phyloP scores from a whole-genome alignment of 2,797 vertebrate species.

The Rhyacichthys aspro region DNA sequence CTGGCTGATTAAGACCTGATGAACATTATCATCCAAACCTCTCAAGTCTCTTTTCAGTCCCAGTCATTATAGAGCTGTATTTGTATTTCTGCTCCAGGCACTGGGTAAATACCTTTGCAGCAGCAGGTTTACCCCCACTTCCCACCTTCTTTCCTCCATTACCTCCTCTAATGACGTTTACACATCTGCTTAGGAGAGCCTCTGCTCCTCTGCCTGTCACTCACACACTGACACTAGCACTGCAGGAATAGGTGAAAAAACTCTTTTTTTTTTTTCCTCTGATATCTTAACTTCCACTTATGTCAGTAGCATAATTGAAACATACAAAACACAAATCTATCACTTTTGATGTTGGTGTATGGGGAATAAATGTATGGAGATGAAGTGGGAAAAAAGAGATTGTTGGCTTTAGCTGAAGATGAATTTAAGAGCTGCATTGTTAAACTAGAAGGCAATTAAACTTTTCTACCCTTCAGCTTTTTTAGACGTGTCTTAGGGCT shows the following conservation, averaged over 20 bases:
- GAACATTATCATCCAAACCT: slow-evolving; percentile 11
- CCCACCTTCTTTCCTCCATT: slow-evolving; percentile 68
- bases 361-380: too few relatives aligned
- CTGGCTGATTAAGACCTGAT: slow-evolving; percentile 29
- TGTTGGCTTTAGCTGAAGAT: too few relatives aligned
- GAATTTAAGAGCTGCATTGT: too few relatives aligned
- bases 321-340: not conserved
- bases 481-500: not conserved
- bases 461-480: slow-evolving; percentile 1
- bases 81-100: slow-evolving; percentile 81
- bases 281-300: not conserved
- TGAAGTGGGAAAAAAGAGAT: too few relatives aligned
- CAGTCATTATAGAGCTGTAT: slow-evolving; percentile 64
- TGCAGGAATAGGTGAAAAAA: slow-evolving; percentile 6
- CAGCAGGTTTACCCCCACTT: slow-evolving; percentile 53
- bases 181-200: slow-evolving; percentile 76
- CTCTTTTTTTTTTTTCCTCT: slow-evolving; percentile 4
- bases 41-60: slow-evolving; percentile 30
- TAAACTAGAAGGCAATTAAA: too few relatives aligned
- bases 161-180: slow-evolving; percentile 81
- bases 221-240: slow-evolving; percentile 4
- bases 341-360: too few relatives aligned
- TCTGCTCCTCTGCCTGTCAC: slow-evolving; percentile 55
- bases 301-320: not conserved
- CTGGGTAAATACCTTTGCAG: slow-evolving; percentile 76